Evolutionary conservation across 2,888 invertebrate genomes (phyloP), one percentile per base, ranked within the genome.

Genomic region (Thymelicus acteon): DNA sequence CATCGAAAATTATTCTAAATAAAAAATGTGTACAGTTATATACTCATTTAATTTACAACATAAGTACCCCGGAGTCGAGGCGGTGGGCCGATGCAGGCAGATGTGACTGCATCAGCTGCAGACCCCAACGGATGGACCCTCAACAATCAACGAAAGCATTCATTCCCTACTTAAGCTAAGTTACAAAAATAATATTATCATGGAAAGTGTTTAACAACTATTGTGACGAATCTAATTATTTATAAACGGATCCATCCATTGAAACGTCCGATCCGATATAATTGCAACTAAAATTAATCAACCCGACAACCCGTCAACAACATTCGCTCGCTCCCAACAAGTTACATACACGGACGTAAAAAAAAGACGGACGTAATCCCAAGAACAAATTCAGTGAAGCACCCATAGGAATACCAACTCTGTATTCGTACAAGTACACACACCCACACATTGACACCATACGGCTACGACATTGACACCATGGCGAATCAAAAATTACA

Each of bases 271-370:
- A 79, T n/a, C 39, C 49, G 60, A 70, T 77, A 76, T 77, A 76
- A 83, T 82, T 83, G 82, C 82, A 84, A 88, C 83, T 87, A 89
- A 87, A 87, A 88, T 83, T 85, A 88, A 88, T 85, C 82, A 89
- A 89, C 85, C 85, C 84, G 82, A 76, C 81, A 80, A 75, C 77
- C 83, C 76, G 77, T 86, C 85, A 90, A 89, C 86, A 90, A 90
- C 85, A 83, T 84, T 82, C 84, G 73, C 81, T 82, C 84, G 79
- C 78, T 82, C 79, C 82, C 84, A 91, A 86, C 86, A 85, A 82
- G 78, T 82, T 78, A 83, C n/a, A n/a, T n/a, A n/a, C n/a, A n/a
- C n/a, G n/a, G n/a, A n/a, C n/a, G n/a, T n/a, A n/a, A n/a, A n/a
- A n/a, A n/a, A n/a, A n/a, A n/a, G n/a, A n/a, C n/a, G n/a, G n/a